phyloP scores from a whole-genome alignment of 2,113 vertebrate species.

The Ctenodactylus gundi region DNA sequence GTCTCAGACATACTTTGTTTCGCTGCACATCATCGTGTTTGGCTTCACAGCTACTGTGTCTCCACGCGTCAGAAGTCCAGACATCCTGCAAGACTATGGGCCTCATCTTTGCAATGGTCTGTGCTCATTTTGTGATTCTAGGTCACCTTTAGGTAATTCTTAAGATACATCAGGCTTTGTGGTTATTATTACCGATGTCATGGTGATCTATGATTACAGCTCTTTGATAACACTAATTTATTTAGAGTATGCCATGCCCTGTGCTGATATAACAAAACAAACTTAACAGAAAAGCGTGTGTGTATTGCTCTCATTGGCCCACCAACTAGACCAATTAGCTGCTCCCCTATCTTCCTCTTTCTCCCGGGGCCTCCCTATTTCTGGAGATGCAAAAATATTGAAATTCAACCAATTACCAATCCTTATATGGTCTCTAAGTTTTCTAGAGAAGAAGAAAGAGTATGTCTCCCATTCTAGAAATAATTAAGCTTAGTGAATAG shows the following conservation, averaged over 20 bases:
- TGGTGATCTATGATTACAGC: not conserved
- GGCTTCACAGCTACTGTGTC: not conserved
- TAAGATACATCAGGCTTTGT: not conserved
- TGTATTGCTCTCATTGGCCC: not conserved
- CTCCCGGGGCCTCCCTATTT: not conserved
- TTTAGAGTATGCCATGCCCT: fast-evolving
- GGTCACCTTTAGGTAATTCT: not conserved
- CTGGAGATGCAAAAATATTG: too few species aligned
- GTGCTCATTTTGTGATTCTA: not conserved
- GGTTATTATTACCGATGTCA: not conserved
- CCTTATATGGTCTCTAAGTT: not conserved
- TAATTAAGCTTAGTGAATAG: not conserved
- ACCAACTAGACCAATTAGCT: too few species aligned
- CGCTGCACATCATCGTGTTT: not conserved
- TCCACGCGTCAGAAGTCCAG: too few species aligned
- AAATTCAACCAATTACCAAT: not conserved
- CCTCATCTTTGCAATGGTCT: too few species aligned
- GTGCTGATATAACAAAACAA: not conserved
- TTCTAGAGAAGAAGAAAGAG: not conserved
- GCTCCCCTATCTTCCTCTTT: not conserved
- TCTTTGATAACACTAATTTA: not conserved
- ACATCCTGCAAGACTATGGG: too few species aligned
- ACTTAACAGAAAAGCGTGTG: not conserved
- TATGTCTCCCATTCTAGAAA: not conserved
- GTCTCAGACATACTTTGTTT: not conserved